Evolutionary conservation across 2,797 vertebrate species (phyloP).

Genomic region (Cuniculus paca): DNA sequence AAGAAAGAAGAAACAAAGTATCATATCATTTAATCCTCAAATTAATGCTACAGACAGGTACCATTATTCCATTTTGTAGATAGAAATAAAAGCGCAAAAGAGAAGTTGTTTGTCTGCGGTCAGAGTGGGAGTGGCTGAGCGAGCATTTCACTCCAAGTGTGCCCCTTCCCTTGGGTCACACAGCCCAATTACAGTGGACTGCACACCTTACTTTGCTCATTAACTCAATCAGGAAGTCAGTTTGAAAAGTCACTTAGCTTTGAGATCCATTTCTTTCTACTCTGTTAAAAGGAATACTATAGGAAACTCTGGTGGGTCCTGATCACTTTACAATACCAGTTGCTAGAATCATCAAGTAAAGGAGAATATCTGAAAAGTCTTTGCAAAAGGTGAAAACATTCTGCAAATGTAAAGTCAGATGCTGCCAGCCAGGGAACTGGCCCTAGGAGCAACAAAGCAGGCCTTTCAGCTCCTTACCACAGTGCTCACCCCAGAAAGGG

Average conservation of each 20-base stretch:
- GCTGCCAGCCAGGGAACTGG: background rate
- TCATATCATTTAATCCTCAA: background rate
- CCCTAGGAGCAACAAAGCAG: background rate
- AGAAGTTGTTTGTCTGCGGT: conserved; percentile 36
- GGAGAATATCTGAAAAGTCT: conserved; percentile 8
- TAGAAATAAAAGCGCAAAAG: conserved; percentile 15
- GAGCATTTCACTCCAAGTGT: background rate
- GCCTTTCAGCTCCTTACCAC: background rate
- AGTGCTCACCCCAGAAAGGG: background rate
- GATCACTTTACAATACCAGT: background rate
- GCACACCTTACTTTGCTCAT: background rate
- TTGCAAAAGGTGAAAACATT: background rate
- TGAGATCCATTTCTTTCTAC: background rate
- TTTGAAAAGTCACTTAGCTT: conserved; percentile 45
- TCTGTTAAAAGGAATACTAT: background rate
- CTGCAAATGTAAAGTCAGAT: background rate
- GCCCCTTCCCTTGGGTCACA: background rate
- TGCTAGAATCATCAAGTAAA: background rate
- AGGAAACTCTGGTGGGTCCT: background rate
- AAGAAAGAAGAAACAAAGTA: conserved; percentile 11
- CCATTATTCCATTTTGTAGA: background rate
- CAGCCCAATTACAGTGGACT: background rate
- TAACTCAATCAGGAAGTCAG: background rate
- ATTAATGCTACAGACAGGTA: background rate
- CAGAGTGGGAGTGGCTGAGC: background rate